A percentile compares a stretch with the other conserved stretches of the same genome.
These are phyloP conservation scores for Pipa parva DNA, from an alignment of 2,113 vertebrate genomes.

Conservation along the genomic window DNA sequence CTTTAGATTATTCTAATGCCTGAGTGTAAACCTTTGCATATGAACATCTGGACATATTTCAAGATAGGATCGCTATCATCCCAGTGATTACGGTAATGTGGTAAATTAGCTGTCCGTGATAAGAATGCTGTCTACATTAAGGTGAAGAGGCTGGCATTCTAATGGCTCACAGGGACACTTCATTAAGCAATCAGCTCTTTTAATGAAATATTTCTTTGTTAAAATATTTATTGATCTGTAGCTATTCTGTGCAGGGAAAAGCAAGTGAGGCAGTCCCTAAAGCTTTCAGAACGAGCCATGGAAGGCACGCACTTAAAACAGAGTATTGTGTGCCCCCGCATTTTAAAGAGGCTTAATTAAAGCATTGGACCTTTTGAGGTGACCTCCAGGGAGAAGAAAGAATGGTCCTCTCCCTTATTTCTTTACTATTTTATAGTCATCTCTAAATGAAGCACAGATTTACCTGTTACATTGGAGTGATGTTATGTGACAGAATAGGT, in stretches of 20 bases:
- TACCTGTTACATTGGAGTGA: conserved; percentile 7
- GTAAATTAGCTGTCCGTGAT: conserved; percentile 55
- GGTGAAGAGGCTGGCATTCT: conserved; percentile 49
- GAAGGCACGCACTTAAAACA: conserved; percentile 3
- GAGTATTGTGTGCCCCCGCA: conserved; percentile 43
- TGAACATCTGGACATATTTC: not conserved
- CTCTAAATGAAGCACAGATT: conserved; percentile 2
- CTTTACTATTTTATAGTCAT: not conserved
- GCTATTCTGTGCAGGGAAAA: conserved; percentile 43
- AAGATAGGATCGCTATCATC: conserved; percentile 55
- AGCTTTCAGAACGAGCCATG: conserved; percentile 43
- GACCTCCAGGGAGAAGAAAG: conserved; percentile 26
- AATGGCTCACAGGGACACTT: conserved; percentile 67
- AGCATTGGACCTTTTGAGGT: conserved; percentile 23
- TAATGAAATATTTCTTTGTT: conserved; percentile 77
- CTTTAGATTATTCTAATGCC: not conserved
- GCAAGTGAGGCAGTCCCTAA: conserved; percentile 44
- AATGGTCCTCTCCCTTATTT: conserved; percentile 8
- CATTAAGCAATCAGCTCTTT: conserved; percentile 71
- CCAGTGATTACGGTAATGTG: conserved; percentile 64
- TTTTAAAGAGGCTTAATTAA: conserved; percentile 8
- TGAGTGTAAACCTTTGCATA: not conserved
- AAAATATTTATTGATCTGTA: conserved; percentile 67
- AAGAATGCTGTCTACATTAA: conserved; percentile 59
- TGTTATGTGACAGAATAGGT: not conserved